These are phyloP conservation scores for Acronicta alni DNA, from an alignment of 2,888 invertebrate species.

Conservation along the genomic window DNA sequence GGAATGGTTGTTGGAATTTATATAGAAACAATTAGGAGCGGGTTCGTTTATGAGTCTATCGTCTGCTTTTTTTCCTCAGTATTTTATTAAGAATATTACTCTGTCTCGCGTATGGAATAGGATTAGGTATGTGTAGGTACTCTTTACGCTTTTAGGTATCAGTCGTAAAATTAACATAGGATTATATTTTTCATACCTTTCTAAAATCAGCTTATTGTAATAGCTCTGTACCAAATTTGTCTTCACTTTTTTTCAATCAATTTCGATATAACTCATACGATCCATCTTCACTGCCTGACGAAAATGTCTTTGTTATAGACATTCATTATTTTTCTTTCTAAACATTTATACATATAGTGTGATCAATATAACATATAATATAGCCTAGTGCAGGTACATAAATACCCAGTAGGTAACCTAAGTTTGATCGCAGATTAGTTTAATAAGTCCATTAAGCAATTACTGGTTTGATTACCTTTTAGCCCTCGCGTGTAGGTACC, in stretches of 20 bases:
- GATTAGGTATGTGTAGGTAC: too few relatives aligned
- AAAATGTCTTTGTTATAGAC: slow-evolving; percentile 7
- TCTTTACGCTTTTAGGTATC: neutral
- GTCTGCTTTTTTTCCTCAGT: slow-evolving; percentile 31
- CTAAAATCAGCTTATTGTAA: neutral
- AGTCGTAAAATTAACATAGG: neutral
- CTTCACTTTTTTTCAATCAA: slow-evolving; percentile 20
- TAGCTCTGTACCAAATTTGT: neutral
- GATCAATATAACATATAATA: too few relatives aligned
- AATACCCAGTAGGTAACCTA: too few relatives aligned
- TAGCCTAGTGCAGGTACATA: too few relatives aligned
- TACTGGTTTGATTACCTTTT: neutral
- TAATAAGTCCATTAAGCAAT: neutral
- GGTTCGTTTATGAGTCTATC: slow-evolving; percentile 35
- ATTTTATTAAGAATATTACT: slow-evolving; percentile 22
- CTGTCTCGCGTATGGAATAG: neutral
- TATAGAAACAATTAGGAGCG: slow-evolving; percentile 49
- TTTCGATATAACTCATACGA: slow-evolving; percentile 13
- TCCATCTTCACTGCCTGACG: slow-evolving; percentile 26
- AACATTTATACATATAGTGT: slow-evolving; percentile 1
- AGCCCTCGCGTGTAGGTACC: too few relatives aligned
- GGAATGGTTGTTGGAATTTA: slow-evolving; percentile 57
- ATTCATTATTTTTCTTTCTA: neutral
- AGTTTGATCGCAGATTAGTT: neutral
- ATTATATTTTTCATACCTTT: neutral